phyloP scores from a whole-genome alignment of 35 echinoderm and acorn worm species.

The Apostichopus californicus region DNA sequence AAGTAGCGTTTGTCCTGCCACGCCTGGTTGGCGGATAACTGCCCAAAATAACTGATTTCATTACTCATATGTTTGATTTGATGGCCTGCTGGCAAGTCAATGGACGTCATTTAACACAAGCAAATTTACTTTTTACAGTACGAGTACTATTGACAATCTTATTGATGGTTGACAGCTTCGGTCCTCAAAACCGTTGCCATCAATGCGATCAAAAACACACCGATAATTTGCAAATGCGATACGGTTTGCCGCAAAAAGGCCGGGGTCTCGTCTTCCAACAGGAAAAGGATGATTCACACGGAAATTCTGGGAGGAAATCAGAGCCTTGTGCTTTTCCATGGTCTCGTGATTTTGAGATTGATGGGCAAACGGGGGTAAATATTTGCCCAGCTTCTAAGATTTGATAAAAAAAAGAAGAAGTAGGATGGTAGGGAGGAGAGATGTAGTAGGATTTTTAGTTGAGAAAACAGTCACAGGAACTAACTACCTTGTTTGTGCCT shows the following conservation, averaged over 20 bases:
- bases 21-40: not conserved
- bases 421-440: not conserved
- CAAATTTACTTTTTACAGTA: conserved; percentile 38
- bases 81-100: conserved; percentile 6
- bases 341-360: conserved; percentile 36
- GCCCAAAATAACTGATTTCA: conserved; percentile 19
- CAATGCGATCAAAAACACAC: conserved; percentile 5
- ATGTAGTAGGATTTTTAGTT: not conserved
- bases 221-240: conserved; percentile 38
- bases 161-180: conserved; percentile 8
- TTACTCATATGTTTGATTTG: conserved; percentile 42
- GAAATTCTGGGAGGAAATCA: conserved; percentile 43
- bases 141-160: conserved; percentile 27
- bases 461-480: not conserved
- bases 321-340: conserved; percentile 6
- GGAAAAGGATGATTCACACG: conserved; percentile 43
- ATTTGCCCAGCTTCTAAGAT: conserved; percentile 33
- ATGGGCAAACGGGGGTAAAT: conserved; percentile 30
- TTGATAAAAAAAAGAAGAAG: not conserved
- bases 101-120: conserved; percentile 44
- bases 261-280: conserved; percentile 30
- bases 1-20: not conserved
- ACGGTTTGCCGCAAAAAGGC: conserved; percentile 21
- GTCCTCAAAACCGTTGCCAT: not conserved
- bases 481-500: not conserved